A percentile compares a stretch with the other conserved stretches of the same genome.
Conservation (phyloP, 2,797 vertebrate species). For the Ptychobarbus kaznakovi region DNA sequence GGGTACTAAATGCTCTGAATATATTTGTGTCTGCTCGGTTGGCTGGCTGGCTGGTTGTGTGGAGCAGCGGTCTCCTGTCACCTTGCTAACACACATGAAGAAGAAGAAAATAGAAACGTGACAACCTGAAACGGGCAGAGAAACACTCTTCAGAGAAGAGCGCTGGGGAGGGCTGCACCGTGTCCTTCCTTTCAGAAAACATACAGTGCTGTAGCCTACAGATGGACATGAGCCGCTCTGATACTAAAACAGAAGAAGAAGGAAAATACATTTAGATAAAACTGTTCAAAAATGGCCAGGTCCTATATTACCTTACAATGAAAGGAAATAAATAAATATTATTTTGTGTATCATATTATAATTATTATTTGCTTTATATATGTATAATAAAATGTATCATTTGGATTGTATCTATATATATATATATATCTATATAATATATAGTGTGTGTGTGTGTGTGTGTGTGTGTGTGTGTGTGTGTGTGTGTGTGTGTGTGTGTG, state of each 20-base stretch:
- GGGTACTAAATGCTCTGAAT: slow-evolving; percentile 85
- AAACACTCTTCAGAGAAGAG: slow-evolving; percentile 36
- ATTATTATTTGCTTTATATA: too few species aligned
- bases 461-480: too few species aligned
- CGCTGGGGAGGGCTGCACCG: slow-evolving; percentile 64
- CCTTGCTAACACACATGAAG: slow-evolving; percentile 61
- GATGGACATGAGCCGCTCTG: neutral
- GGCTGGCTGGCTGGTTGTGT: slow-evolving; percentile 73
- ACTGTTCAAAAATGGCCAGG: neutral
- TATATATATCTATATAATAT: too few species aligned
- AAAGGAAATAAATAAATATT: neutral
- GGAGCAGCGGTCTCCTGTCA: slow-evolving; percentile 64
- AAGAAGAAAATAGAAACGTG: slow-evolving; percentile 42
- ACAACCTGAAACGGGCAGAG: slow-evolving; percentile 41
- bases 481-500: too few species aligned
- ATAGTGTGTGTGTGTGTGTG: too few species aligned
- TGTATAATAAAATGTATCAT: too few species aligned
- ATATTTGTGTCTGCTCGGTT: slow-evolving; percentile 81
- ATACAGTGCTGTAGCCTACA: slow-evolving; percentile 15
- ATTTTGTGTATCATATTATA: neutral
- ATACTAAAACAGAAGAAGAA: neutral
- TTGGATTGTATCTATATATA: too few species aligned
- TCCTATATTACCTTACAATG: neutral
- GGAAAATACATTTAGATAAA: neutral
- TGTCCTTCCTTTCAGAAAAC: slow-evolving; percentile 33